Evolutionary conservation across 1,140 invertebrate species (phyloP).

Genomic region (Zophobas atratus): DNA sequence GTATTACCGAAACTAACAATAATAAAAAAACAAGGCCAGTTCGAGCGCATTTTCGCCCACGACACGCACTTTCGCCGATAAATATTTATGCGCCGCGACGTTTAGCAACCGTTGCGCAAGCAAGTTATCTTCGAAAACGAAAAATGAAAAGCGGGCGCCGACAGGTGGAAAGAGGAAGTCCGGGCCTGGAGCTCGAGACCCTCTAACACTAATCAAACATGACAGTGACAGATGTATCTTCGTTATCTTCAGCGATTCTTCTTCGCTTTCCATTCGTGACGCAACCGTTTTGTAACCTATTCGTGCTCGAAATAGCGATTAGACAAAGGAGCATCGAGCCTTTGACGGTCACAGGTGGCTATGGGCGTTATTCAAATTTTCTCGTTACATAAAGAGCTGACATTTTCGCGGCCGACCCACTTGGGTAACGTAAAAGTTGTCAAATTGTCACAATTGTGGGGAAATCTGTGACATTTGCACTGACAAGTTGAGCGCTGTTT

Average conservation of each 20-base stretch:
- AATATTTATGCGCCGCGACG: neutral
- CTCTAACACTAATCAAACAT: neutral
- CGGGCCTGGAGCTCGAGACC: no score
- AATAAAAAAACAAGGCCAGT: conserved; percentile 26
- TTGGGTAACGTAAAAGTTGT: conserved; percentile 24
- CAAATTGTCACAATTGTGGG: conserved; percentile 17
- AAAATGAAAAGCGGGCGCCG: no score
- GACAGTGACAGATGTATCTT: neutral
- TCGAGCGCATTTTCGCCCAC: neutral
- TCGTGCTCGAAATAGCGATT: conserved; percentile 7
- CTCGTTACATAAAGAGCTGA: conserved; percentile 19
- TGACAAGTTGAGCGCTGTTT: neutral
- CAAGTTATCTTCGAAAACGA: no score
- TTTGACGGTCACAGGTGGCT: neutral
- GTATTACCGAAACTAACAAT: neutral
- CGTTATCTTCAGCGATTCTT: neutral
- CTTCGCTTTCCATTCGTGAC: conserved; percentile 10
- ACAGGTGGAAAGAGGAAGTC: no score
- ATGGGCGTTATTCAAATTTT: conserved; percentile 17
- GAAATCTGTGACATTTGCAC: conserved; percentile 19
- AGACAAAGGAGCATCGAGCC: conserved; percentile 10
- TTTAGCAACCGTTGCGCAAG: no score
- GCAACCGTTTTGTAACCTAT: neutral
- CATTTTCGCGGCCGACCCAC: conserved; percentile 18
- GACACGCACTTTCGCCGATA: neutral